These are phyloP conservation scores for Biston betularia DNA, from an alignment of 2,888 invertebrate genomes.

Conservation along the genomic window DNA sequence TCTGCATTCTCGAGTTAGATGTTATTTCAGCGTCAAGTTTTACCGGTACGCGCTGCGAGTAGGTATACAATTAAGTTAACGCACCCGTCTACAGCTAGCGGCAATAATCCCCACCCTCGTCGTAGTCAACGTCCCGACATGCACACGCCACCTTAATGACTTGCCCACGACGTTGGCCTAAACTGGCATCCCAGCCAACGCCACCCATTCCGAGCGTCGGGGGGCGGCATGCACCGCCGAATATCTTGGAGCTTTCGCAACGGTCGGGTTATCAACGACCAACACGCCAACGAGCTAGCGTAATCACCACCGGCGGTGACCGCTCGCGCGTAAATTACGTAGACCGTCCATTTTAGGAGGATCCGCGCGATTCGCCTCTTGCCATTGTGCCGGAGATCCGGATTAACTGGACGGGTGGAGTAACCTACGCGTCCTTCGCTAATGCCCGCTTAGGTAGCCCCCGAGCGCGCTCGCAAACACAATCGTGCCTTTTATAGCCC, in stretches of 20 bases:
- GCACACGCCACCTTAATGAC: constrained; percentile 77
- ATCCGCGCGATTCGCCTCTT: constrained; percentile 48
- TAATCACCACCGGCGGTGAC: constrained; percentile 81
- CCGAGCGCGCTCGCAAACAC: constrained; percentile 74
- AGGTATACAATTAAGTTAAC: constrained; percentile 69
- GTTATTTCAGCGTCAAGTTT: constrained; percentile 37
- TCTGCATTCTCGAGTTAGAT: constrained; percentile 33
- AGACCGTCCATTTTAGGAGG: constrained; percentile 57
- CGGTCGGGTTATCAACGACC: constrained; percentile 73
- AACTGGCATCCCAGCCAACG: constrained; percentile 58
- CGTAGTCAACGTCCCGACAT: constrained; percentile 61
- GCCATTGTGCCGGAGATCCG: constrained; percentile 51
- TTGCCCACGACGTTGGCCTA: constrained; percentile 61
- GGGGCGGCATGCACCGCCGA: constrained; percentile 43
- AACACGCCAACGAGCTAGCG: constrained; percentile 74
- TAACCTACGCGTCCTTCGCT: constrained; percentile 77
- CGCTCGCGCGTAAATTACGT: constrained; percentile 83
- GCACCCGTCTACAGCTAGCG: constrained; percentile 62
- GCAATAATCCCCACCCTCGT: constrained; percentile 59
- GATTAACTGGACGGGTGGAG: constrained; percentile 56
- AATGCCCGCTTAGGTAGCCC: constrained; percentile 80
- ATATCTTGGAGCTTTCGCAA: constrained; percentile 58
- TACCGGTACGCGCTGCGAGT: constrained; percentile 41
- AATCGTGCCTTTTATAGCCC: constrained; percentile 75
- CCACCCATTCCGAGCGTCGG: constrained; percentile 52